These are phyloP conservation scores for Cerastis rubricosa DNA, from an alignment of 2,888 invertebrate genomes.

Conservation along the genomic window DNA sequence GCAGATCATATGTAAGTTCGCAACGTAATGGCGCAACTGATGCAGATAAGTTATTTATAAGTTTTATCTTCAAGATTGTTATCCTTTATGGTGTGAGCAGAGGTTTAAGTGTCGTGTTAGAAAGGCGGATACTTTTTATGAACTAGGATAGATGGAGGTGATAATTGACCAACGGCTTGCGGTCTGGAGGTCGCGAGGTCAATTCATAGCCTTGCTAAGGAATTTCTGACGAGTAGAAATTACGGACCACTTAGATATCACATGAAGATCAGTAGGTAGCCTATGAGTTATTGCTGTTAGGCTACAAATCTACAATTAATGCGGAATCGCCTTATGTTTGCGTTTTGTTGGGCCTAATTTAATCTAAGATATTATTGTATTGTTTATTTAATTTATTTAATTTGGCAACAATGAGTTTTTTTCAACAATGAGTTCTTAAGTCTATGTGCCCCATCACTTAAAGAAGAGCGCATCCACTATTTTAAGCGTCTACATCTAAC, in stretches of 20 bases:
- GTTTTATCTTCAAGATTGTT: constrained; percentile 39
- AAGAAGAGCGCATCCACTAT: too few species aligned
- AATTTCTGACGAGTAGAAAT: constrained; percentile 13
- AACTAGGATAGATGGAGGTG: constrained; percentile 46
- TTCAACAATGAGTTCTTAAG: too few species aligned
- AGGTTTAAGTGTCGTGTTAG: constrained; percentile 40
- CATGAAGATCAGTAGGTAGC: not conserved
- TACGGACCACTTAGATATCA: not conserved
- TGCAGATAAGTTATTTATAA: constrained; percentile 52
- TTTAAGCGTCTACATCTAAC: too few species aligned
- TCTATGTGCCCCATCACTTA: too few species aligned
- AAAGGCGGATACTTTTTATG: constrained; percentile 48
- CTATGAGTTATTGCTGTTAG: not conserved
- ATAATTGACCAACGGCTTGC: constrained; percentile 31
- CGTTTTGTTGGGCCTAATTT: not conserved
- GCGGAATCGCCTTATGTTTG: not conserved
- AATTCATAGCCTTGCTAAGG: constrained; percentile 24
- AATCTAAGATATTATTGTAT: too few species aligned
- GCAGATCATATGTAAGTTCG: constrained; percentile 43
- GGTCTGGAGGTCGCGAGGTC: constrained; percentile 26
- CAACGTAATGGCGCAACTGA: constrained; percentile 42
- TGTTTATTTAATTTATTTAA: too few species aligned
- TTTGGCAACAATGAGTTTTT: too few species aligned
- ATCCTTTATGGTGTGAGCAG: constrained; percentile 39
- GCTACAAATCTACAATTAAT: not conserved